Percentiles rank a stretch among this genome's conserved stretches.
Conservation (phyloP, 2,113 vertebrate genomes). For the Bubo scandiacus region DNA sequence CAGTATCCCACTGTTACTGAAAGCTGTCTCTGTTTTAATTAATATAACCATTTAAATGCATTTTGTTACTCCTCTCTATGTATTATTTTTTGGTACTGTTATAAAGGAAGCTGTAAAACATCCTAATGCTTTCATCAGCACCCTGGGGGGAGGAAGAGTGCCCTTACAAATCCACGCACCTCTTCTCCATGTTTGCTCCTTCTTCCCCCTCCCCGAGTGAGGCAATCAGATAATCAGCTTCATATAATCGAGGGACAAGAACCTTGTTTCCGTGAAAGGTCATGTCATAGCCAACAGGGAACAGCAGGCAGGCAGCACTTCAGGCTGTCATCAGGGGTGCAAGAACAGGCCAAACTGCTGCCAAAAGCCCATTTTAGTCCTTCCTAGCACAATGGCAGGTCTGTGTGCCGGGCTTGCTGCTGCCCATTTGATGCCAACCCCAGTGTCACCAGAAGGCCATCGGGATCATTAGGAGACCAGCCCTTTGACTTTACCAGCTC, state of each 20-base stretch:
- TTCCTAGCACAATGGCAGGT: neutral
- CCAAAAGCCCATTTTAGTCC: neutral
- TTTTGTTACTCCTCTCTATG: neutral
- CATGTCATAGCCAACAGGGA: neutral
- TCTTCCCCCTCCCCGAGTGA: neutral
- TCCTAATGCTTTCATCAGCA: neutral
- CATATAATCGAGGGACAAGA: neutral
- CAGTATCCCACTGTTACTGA: neutral
- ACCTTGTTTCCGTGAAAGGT: constrained; percentile 1
- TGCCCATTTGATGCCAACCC: neutral
- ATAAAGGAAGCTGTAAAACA: neutral
- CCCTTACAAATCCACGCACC: neutral
- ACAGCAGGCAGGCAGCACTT: neutral
- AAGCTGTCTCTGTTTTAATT: neutral
- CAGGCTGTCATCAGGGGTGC: neutral
- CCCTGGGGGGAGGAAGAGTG: neutral
- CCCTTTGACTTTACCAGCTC: neutral
- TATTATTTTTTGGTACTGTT: neutral
- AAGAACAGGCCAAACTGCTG: neutral
- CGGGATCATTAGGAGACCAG: constrained; percentile 21
- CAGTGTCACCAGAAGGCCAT: constrained; percentile 1
- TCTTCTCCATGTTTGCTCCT: neutral
- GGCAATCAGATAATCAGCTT: neutral
- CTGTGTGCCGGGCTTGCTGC: neutral
- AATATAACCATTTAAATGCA: neutral